Base-by-base conservation (phyloP, 1,140 invertebrate species). In the Zelostemma sp. region DNA sequence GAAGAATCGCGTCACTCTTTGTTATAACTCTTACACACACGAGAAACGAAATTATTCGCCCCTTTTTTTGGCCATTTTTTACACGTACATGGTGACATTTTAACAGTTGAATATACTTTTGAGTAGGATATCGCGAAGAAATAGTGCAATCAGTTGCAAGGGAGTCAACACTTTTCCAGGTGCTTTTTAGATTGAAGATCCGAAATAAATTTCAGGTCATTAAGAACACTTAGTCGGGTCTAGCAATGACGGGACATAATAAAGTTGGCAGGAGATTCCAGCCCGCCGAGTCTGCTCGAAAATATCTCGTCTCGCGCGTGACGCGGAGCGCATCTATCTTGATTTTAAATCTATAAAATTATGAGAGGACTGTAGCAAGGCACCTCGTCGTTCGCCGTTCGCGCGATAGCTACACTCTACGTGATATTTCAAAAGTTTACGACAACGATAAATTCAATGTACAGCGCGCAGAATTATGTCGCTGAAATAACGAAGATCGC, bases 371-470 rank as follows among this genome's bases (percentile, higher is more conserved):
- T 65, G 51, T 56, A 49, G 38, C 45, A 19, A 62, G 38, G 60
- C 55, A 58, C 38, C 59, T 57, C 47, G 58, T 62, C 68, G 58
- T 54, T 67, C 64, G 56, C 51, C 67, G 46, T 41, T 46, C 63
- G 53, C 66, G 57, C 62, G 72, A 64, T 69, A 60, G 60, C 53
- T 48, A 43, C 68, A 62, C 57, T n/a, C n/a, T 58, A 62, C 54
- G 68, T 62, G 64, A 75, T 77, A 77, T 73, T 70, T 77, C 73
- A 75, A 77, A 77, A 77, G 73, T 77, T 77, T 77, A 77, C 75
- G 75, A 77, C 71, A 58, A 25, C 73, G 70, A 77, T 77, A 77
- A 77, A 77, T 77, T 73, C 50, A 71, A 17, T 58, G 60, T 67
- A 50, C 53, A 54, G 51, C 62, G 58, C 63, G 70, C 65, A 56